Percentiles rank a stretch among this genome's conserved stretches.
These are phyloP conservation scores for Megaceryle torquata DNA, from an alignment of 2,113 vertebrate genomes.

Conservation along the genomic window DNA sequence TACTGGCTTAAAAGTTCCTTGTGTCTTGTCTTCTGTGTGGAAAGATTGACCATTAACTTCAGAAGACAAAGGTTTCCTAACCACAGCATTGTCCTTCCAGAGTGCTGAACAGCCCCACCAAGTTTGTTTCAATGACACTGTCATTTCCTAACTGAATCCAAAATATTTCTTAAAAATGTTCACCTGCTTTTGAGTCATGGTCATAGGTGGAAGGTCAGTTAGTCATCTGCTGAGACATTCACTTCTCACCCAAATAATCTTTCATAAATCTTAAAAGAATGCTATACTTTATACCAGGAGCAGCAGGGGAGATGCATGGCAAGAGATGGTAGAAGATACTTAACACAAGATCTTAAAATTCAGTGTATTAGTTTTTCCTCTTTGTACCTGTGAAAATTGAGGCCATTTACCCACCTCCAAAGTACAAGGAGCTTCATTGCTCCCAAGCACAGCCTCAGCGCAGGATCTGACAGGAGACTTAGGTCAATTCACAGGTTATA, in stretches of 20 bases:
- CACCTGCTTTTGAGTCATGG: background rate
- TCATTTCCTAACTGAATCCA: constrained; percentile 7
- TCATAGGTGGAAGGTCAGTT: constrained; percentile 25
- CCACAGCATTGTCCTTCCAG: background rate
- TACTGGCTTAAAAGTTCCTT: background rate
- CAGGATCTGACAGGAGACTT: background rate
- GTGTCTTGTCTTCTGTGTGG: background rate
- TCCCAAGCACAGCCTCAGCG: background rate
- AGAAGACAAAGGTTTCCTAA: background rate
- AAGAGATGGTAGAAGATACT: background rate
- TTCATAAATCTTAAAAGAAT: constrained; percentile 24
- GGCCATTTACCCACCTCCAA: background rate
- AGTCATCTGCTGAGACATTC: constrained; percentile 4
- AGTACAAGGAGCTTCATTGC: background rate
- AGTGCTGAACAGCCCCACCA: background rate
- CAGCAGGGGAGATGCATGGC: background rate
- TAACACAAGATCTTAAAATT: background rate
- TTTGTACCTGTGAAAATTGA: background rate
- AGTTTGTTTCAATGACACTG: background rate
- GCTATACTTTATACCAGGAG: background rate
- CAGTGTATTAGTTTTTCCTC: background rate
- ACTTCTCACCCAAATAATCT: constrained; percentile 36
- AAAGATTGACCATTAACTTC: background rate
- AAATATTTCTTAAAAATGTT: constrained; percentile 30
- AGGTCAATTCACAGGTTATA: background rate